These are phyloP conservation scores for Cryptosula pallasiana DNA, from an alignment of 2,888 invertebrate species.

Conservation along the genomic window DNA sequence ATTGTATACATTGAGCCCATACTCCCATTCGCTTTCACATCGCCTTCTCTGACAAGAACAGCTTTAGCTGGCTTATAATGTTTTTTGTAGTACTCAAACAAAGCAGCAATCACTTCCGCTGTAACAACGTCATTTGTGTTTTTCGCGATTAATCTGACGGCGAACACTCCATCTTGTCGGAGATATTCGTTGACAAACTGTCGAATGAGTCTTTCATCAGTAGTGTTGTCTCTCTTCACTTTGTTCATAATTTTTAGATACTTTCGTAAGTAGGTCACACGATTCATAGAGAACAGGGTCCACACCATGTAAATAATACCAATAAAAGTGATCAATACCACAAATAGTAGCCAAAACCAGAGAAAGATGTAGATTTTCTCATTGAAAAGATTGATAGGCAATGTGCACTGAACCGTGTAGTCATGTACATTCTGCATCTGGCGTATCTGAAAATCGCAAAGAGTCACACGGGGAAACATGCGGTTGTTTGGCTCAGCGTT, in stretches of 20 bases:
- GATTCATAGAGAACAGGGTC: constrained; percentile 38
- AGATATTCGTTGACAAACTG: constrained; percentile 45
- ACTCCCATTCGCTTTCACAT: background rate
- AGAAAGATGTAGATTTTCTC: constrained; percentile 47
- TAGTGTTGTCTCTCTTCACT: constrained; percentile 36
- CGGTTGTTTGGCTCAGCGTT: constrained; percentile 39
- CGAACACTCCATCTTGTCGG: constrained; percentile 47
- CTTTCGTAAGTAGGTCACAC: constrained; percentile 40
- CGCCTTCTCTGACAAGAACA: background rate
- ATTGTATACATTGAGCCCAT: background rate
- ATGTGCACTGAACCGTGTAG: constrained; percentile 46
- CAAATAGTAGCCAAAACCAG: constrained; percentile 48
- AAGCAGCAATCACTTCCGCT: constrained; percentile 37
- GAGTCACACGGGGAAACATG: constrained; percentile 52
- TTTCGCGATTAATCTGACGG: constrained; percentile 47
- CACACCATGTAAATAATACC: constrained; percentile 40
- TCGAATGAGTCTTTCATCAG: constrained; percentile 32
- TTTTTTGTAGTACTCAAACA: constrained; percentile 42
- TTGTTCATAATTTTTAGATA: constrained; percentile 41
- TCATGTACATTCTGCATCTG: constrained; percentile 27
- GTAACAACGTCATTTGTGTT: constrained; percentile 48
- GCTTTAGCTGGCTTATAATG: constrained; percentile 26
- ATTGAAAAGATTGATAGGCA: constrained; percentile 48
- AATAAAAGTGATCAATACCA: constrained; percentile 43
- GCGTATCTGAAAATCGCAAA: constrained; percentile 36